Percentiles rank a stretch among this genome's conserved stretches.
Conservation (phyloP, 1,140 invertebrate species). For the Drosophila setifemur region DNA sequence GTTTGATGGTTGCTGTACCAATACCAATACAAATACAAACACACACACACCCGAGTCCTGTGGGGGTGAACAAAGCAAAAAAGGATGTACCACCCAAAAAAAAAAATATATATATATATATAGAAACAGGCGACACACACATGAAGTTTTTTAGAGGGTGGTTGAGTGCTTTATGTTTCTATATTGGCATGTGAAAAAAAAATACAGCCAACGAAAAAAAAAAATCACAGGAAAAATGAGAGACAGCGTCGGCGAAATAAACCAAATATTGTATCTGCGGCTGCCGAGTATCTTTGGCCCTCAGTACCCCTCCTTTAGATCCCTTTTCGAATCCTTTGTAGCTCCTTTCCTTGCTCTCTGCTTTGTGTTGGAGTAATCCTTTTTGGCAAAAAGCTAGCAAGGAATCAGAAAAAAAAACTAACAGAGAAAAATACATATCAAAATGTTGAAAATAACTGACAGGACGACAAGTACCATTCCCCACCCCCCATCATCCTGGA, state of each 20-base stretch:
- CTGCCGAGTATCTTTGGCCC: slow-evolving; percentile 9
- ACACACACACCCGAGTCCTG: slow-evolving; percentile 42
- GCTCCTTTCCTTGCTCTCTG: slow-evolving; percentile 45
- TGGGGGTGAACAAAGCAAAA: slow-evolving; percentile 60
- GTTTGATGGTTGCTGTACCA: slow-evolving; percentile 80
- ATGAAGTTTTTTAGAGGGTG: slow-evolving; percentile 39
- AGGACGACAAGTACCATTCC: slow-evolving; percentile 43
- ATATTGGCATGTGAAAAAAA: slow-evolving; percentile 78
- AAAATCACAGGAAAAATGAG: slow-evolving; percentile 16
- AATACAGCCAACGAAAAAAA: too few relatives aligned
- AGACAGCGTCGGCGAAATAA: slow-evolving; percentile 45
- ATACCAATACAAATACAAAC: slow-evolving; percentile 76
- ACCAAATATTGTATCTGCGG: slow-evolving; percentile 53
- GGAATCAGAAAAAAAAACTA: slow-evolving; percentile 31
- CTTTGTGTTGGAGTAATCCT: slow-evolving; percentile 75
- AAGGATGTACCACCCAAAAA: slow-evolving; percentile 2
- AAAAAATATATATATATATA: slow-evolving; percentile 8
- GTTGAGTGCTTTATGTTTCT: slow-evolving; percentile 38
- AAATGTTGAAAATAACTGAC: slow-evolving; percentile 75
- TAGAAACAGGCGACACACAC: slow-evolving; percentile 59
- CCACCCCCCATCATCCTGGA: background rate
- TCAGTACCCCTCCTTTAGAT: background rate
- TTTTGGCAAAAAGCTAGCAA: slow-evolving; percentile 61
- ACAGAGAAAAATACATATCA: slow-evolving; percentile 53
- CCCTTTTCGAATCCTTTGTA: background rate